These are phyloP conservation scores for Oenanthe oenanthe DNA, from an alignment of 2,113 vertebrate species.

Conservation along the genomic window DNA sequence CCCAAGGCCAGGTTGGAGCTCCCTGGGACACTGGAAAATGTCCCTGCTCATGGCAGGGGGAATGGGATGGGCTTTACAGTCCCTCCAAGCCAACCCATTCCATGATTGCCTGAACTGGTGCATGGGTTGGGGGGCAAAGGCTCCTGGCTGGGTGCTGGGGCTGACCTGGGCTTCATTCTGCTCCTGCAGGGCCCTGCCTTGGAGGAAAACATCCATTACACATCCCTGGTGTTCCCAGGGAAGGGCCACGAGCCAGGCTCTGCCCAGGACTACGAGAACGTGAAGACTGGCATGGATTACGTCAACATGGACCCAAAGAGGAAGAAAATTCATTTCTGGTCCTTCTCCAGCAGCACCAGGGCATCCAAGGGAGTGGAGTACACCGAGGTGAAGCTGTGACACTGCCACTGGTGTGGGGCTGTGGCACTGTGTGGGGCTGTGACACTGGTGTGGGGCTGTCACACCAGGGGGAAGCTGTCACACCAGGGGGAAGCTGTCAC, in stretches of 20 bases:
- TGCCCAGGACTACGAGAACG: conserved; percentile 45
- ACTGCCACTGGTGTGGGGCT: background rate
- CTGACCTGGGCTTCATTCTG: background rate
- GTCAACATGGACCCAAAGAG: conserved; percentile 62
- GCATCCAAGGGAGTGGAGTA: conserved; percentile 29
- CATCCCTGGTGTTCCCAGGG: conserved; percentile 37
- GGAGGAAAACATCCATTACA: conserved; percentile 36
- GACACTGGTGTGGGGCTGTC: background rate
- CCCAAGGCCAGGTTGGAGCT: background rate
- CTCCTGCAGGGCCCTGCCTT: background rate
- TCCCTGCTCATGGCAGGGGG: background rate
- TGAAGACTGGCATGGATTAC: conserved; percentile 17
- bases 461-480: no score
- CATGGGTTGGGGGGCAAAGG: background rate
- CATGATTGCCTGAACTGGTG: rapidly evolving
- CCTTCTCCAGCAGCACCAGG: background rate
- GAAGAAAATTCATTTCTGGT: background rate
- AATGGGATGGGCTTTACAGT: rapidly evolving
- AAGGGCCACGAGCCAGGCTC: background rate
- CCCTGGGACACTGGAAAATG: rapidly evolving
- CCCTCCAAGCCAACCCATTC: background rate
- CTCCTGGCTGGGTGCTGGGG: background rate
- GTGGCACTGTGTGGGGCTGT: conserved; percentile 10
- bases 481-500: background rate
- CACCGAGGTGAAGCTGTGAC: conserved; percentile 25